phyloP scores from a whole-genome alignment of 53 echinoderm and acorn worm genomes.

The Temnopleurus reevesii region DNA sequence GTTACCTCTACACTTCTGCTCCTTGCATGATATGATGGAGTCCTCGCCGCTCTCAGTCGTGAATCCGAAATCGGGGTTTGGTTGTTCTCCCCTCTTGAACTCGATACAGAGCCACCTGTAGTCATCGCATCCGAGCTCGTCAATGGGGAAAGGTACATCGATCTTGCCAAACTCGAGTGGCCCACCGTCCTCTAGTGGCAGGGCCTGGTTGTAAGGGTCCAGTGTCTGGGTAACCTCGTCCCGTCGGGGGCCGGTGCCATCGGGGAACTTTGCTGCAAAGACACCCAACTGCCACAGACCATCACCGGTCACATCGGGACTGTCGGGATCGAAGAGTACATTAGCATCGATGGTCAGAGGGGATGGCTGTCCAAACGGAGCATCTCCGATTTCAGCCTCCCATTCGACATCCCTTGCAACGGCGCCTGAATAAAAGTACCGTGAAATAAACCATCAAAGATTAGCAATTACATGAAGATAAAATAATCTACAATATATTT shows the following conservation, averaged over 20 bases:
- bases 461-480: too few species aligned
- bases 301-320: conserved; percentile 71
- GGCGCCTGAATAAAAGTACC: too few species aligned
- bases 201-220: conserved; percentile 67
- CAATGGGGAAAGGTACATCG: conserved; percentile 65
- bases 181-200: conserved; percentile 66
- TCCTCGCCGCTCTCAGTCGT: conserved; percentile 69
- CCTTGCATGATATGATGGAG: conserved; percentile 70
- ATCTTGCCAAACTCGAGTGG: conserved; percentile 64
- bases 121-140: conserved; percentile 77
- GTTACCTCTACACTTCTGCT: conserved; percentile 81
- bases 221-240: conserved; percentile 75
- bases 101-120: conserved; percentile 77
- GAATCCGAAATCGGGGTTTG: conserved; percentile 83
- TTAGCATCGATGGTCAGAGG: conserved; percentile 74
- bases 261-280: conserved; percentile 64
- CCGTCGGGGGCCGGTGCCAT: conserved; percentile 71
- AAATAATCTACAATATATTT: too few species aligned
- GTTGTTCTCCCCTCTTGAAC: conserved; percentile 71
- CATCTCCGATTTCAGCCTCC: conserved; percentile 53
- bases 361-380: conserved; percentile 67
- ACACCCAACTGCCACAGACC: conserved; percentile 84
- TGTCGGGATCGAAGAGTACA: conserved; percentile 66
- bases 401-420: conserved; percentile 69
- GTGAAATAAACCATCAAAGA: too few species aligned